phyloP scores from a whole-genome alignment of 2,113 vertebrate genomes.

The Puma concolor region DNA sequence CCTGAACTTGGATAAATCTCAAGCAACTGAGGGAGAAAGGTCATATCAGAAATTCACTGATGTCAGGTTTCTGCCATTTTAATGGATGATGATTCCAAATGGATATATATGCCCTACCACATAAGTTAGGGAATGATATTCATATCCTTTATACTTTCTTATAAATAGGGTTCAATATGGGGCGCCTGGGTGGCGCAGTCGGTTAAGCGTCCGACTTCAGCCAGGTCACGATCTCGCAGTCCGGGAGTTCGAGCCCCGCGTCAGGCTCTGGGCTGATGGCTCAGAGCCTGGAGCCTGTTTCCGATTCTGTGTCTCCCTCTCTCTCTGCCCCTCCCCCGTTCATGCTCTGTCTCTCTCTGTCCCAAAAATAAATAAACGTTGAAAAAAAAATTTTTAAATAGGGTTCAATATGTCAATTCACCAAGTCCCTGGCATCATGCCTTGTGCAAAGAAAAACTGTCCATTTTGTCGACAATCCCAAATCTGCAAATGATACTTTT shows the following conservation, averaged over 20 bases:
- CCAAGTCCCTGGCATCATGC: conserved; percentile 15
- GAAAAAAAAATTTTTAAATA: background rate
- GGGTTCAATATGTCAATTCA: conserved; percentile 46
- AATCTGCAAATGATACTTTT: conserved; percentile 70
- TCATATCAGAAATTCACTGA: background rate
- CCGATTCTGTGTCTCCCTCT: no score
- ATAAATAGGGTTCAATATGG: conserved; percentile 32
- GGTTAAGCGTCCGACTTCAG: no score
- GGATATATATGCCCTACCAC: background rate
- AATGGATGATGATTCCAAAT: background rate
- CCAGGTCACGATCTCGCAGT: no score
- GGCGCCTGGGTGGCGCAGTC: no score
- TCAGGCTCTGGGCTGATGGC: no score
- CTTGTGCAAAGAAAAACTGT: conserved; percentile 20
- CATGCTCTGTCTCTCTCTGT: no score
- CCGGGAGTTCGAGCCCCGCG: no score
- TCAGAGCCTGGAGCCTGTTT: no score
- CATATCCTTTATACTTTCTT: background rate
- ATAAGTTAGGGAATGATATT: background rate
- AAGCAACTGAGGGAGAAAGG: background rate
- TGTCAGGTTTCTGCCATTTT: background rate
- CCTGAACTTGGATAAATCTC: background rate
- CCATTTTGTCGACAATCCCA: conserved; percentile 61
- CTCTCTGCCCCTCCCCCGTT: no score
- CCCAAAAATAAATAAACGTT: no score